These are phyloP conservation scores for Drosophila ananassae DNA, from an alignment of 1,140 invertebrate species.

Conservation along the genomic window DNA sequence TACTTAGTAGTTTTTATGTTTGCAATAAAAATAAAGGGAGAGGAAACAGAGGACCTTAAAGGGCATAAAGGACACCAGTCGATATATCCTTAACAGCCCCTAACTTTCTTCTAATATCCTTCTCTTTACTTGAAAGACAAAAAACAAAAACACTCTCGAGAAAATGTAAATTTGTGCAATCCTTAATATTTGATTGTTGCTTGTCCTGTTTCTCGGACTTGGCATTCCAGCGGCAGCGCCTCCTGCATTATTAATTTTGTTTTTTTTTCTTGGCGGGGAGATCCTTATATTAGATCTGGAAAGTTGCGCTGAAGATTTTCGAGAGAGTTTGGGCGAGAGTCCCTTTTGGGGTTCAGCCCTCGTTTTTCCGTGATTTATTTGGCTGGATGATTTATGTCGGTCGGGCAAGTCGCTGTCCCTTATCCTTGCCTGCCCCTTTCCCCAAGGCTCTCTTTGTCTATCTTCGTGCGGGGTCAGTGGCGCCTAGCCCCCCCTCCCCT, in stretches of 20 bases:
- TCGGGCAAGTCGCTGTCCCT: slow-evolving; percentile 24
- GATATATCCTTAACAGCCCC: too few species aligned
- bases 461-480: slow-evolving; percentile 39
- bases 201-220: slow-evolving; percentile 17
- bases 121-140: not conserved
- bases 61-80: too few species aligned
- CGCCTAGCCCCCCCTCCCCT: slow-evolving; percentile 13
- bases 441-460: slow-evolving; percentile 34
- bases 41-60: too few species aligned
- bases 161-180: slow-evolving; percentile 38
- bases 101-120: too few species aligned
- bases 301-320: slow-evolving; percentile 68
- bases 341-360: not conserved
- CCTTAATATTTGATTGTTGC: slow-evolving; percentile 46
- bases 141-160: not conserved
- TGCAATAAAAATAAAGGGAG: too few species aligned
- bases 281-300: slow-evolving; percentile 61
- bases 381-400: slow-evolving; percentile 70
- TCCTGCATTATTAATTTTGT: slow-evolving; percentile 67
- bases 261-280: slow-evolving; percentile 14
- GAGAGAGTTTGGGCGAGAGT: slow-evolving; percentile 26
- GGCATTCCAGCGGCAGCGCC: slow-evolving; percentile 21
- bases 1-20: too few species aligned
- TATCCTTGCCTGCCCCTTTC: not conserved
- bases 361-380: slow-evolving; percentile 70